Percentiles rank a stretch among this genome's conserved stretches.
Evolutionary conservation across 2,797 vertebrate genomes (phyloP).

Genomic region (Diplodus sargus): DNA sequence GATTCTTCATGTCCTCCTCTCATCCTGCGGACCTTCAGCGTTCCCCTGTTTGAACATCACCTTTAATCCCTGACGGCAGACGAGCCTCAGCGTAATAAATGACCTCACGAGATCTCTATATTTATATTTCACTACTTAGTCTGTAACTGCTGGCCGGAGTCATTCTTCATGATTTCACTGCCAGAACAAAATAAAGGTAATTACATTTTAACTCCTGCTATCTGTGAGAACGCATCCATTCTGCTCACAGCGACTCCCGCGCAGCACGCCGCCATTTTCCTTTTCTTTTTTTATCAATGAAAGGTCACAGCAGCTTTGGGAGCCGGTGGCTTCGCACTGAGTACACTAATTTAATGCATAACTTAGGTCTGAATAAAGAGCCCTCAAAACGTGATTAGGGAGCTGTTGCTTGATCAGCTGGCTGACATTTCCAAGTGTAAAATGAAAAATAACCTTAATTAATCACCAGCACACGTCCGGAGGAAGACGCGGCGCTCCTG

Average conservation of each 20-base stretch:
- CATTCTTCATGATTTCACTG: neutral
- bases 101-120: neutral
- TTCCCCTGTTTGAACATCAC: neutral
- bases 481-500: conserved; percentile 38
- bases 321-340: conserved; percentile 18
- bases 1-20: neutral
- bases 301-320: conserved; percentile 35
- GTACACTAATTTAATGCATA: conserved; percentile 56
- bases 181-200: conserved; percentile 12
- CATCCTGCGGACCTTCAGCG: neutral
- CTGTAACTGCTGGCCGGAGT: neutral
- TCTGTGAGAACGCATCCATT: neutral
- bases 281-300: conserved; percentile 24
- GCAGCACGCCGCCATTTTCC: too few relatives aligned
- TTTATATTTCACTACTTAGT: neutral
- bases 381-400: conserved; percentile 35
- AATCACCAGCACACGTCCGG: conserved; percentile 59
- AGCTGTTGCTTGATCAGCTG: conserved; percentile 41
- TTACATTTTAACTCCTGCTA: conserved; percentile 1
- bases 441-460: conserved; percentile 67
- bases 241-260: too few relatives aligned
- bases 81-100: neutral
- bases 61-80: neutral
- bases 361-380: conserved; percentile 49
- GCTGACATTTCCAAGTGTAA: conserved; percentile 59